Evolutionary conservation across 2,113 vertebrate species (phyloP), one percentile per base, ranked within the genome.

Genomic region (Apeltes quadracus): DNA sequence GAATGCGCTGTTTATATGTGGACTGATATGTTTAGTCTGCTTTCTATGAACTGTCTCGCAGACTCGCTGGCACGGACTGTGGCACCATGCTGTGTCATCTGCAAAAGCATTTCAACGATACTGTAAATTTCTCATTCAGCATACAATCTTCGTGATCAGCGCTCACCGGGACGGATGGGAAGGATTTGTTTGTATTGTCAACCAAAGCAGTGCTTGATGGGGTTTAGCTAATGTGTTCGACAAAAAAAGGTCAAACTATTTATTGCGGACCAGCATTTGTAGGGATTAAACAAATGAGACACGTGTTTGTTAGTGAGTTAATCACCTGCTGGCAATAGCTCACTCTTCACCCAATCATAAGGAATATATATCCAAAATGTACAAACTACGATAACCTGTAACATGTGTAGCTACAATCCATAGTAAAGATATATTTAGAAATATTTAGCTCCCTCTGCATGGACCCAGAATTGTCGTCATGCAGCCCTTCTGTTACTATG

Each of bases 1-100:
- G 25, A 51, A 76, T 68, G n/a, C 6, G 50, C 44, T 73, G 67
- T 78, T 32, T 43, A 75, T 13, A 63, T 23, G 32, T 29, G 57
- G 66, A 23, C 16, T 1, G 55, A 87, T 69, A 74, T 82, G 81
- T 86, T 57, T 84, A 80, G 84, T 85, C 84, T 88, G 50, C 22
- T 23, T 75, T 53, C 39, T 74, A 68, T 61, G 69, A 22, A 76
- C 63, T 61, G 74, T 44, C 39, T 73, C 10, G 1, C 51, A 29
- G 34, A 5, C 57, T 62, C 53, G 22, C 27, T 27, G n/a, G 3
- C 16, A 1, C 32, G 14, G 27, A 44, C 59, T 32, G 48, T 55
- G 38, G 56, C 61, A 66, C 41, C 46, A 20, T 14, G 50, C 23
- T 48, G 15, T 48, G 11, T 48, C 41, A 20, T 51, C 65, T 56